A percentile compares a stretch with the other conserved stretches of the same genome.
Conservation (phyloP, 2,113 vertebrate genomes). For the Atlantisia rogersi region DNA sequence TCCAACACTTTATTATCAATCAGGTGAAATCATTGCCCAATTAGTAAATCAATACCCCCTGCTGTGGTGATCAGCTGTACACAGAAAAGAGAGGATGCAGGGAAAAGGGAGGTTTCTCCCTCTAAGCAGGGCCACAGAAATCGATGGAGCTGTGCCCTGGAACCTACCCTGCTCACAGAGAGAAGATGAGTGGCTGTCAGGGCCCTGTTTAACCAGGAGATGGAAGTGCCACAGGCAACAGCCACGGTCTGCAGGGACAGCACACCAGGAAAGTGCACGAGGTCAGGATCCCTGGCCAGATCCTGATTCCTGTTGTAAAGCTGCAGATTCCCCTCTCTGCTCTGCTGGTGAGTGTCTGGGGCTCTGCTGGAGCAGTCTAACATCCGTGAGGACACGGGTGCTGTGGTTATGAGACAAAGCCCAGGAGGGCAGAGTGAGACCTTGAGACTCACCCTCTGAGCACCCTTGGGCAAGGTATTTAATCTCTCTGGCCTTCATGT, state of each 20-base stretch:
- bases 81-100: neutral
- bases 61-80: slow-evolving; percentile 3
- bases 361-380: neutral
- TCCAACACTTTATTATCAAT: slow-evolving; percentile 56
- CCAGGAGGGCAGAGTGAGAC: neutral
- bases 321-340: neutral
- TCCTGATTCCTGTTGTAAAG: neutral
- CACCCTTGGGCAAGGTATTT: neutral
- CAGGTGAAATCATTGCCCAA: slow-evolving; percentile 55
- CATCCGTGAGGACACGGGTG: neutral
- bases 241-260: neutral
- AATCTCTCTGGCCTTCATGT: neutral
- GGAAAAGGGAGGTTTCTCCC: neutral
- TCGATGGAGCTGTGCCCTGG: slow-evolving; percentile 39
- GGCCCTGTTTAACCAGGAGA: neutral
- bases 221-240: slow-evolving; percentile 3
- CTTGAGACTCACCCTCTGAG: neutral
- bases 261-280: neutral
- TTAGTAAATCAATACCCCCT: slow-evolving; percentile 39
- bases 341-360: neutral
- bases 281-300: neutral
- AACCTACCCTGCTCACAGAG: neutral
- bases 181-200: slow-evolving; percentile 5
- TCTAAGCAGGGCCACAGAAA: slow-evolving; percentile 9
- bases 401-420: neutral